Evolutionary conservation across 2,888 invertebrate genomes (phyloP), one percentile per base, ranked within the genome.

Genomic region (Cinara cedri): DNA sequence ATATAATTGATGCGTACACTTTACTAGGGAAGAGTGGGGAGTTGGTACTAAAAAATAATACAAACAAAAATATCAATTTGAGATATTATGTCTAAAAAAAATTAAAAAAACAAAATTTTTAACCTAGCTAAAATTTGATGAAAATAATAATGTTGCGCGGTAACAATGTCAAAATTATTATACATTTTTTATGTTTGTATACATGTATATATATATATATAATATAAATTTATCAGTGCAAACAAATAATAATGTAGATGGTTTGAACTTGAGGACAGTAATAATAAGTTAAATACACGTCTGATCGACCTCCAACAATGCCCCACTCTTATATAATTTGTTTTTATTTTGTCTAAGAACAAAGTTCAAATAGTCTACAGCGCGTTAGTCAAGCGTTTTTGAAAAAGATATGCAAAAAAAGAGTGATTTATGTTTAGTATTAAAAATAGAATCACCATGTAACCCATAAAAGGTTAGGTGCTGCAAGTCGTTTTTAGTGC

Each of bases 361-460:
- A 24, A 66, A 78, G 26, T 57, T 60, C n/a, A 16, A 78, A 70
- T 78, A 70, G 24, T 70, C 78, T 78, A 78, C 68, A 78, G 78
- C 78, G 78, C 68, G 60, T 78, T 70, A 78, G 78, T 78, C 60
- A 78, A 78, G 78, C 78, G 68, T 78, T 78, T 78, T 70, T 49
- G 11, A 78, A 70, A 78, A 70, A 78, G 78, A 78, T 78, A 78
- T 78, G 78, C 78, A 78, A 75, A 78, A 78, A 78, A 78, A 78
- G 70, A 70, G 70, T 70, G 78, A 78, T 78, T 78, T 78, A 70
- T 62, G 57, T 78, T 60, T 70, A 78, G 78, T 78, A 78, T 70
- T 78, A 78, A 78, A 78, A 78, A 78, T 78, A 78, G 68, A 78
- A 78, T 62, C 78, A 78, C 78, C 68, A 42, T 62, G 8, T 49